phyloP scores from a whole-genome alignment of 2,888 invertebrate species.

The Flabesymbios commensalis region DNA sequence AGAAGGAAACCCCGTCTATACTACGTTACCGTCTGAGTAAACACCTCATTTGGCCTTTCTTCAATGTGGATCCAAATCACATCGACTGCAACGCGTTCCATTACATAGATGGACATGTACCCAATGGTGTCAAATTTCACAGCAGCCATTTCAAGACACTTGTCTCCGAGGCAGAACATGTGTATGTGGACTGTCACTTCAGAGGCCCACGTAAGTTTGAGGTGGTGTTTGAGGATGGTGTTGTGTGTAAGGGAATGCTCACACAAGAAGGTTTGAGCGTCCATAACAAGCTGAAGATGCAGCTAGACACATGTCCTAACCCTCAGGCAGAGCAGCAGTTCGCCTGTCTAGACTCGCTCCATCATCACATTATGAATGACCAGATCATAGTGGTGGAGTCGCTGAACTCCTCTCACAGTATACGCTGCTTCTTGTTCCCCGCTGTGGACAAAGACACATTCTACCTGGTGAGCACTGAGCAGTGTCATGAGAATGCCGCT shows the following conservation, averaged over 20 bases:
- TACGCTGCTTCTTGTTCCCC: slow-evolving; percentile 24
- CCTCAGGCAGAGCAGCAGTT: slow-evolving; percentile 5
- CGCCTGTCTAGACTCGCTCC: slow-evolving; percentile 22
- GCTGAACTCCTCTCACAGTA: slow-evolving; percentile 2
- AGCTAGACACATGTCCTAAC: slow-evolving; percentile 11
- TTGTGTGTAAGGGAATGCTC: slow-evolving; percentile 16
- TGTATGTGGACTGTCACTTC: slow-evolving; percentile 17
- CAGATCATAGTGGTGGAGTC: slow-evolving; percentile 24
- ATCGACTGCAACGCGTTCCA: slow-evolving; percentile 20
- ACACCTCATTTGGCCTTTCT: slow-evolving; percentile 22
- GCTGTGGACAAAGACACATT: slow-evolving; percentile 10
- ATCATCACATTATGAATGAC: slow-evolving; percentile 19
- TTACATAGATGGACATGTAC: slow-evolving; percentile 21
- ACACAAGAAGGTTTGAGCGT: background rate
- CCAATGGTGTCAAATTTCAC: slow-evolving; percentile 12
- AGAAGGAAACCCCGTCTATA: slow-evolving; percentile 21
- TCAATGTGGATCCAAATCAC: slow-evolving; percentile 1
- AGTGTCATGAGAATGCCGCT: slow-evolving; percentile 24
- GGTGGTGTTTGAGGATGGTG: slow-evolving; percentile 11
- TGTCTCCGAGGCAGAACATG: slow-evolving; percentile 1
- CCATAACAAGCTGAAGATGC: slow-evolving; percentile 15
- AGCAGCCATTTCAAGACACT: slow-evolving; percentile 22
- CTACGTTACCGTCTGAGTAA: slow-evolving; percentile 22
- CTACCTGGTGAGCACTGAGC: slow-evolving; percentile 19
- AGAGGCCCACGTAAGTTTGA: slow-evolving; percentile 8